Evolutionary conservation across 2,888 invertebrate species (phyloP), one percentile per base, ranked within the genome.

Genomic region (Drosophila koepferae): DNA sequence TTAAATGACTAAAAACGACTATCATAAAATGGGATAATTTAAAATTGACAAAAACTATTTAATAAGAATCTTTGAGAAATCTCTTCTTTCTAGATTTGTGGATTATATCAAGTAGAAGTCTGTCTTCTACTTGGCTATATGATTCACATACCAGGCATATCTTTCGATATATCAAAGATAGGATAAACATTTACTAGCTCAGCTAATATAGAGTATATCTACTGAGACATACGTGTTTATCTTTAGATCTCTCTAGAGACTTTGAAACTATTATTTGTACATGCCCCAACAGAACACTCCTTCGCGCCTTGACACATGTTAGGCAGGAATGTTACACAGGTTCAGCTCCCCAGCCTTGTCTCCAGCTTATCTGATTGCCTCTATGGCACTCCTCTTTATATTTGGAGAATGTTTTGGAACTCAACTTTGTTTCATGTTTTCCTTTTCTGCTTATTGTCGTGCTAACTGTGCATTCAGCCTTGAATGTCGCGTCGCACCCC

Each of bases 381-480:
- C 38, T 38, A 20, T 12, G 74, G 9, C 74, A 73, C 74, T 56
- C 74, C 74, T 55, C 41, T n/a, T 6, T 44, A 6, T 20, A 44
- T 48, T 36, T 20, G 20, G 28, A 8, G n/a, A 14, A 38, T 23
- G 8, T 16, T 9, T 34, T 23, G 46, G 46, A 34, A 34, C 20
- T 18, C 8, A 12, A 43, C 9, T 54, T 23, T 38, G 7, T 38
- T 54, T 28, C 28, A 28, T 28, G 28, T 28, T 9, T 28, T 28
- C 1, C 9, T n/a, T 41, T 3, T 1, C 2, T 53, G 12, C 1
- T 46, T 5, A 12, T 4, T 28, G 23, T 64, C 77, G 60, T 73
- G 80, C 62, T 16, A 49, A 64, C 14, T 70, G 70, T 51, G 54
- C 75, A 67, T 75, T 75, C 68, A 78, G 62, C 75, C 81, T 74